phyloP scores from a whole-genome alignment of 2,113 vertebrate species.

The Ovibos moschatus region DNA sequence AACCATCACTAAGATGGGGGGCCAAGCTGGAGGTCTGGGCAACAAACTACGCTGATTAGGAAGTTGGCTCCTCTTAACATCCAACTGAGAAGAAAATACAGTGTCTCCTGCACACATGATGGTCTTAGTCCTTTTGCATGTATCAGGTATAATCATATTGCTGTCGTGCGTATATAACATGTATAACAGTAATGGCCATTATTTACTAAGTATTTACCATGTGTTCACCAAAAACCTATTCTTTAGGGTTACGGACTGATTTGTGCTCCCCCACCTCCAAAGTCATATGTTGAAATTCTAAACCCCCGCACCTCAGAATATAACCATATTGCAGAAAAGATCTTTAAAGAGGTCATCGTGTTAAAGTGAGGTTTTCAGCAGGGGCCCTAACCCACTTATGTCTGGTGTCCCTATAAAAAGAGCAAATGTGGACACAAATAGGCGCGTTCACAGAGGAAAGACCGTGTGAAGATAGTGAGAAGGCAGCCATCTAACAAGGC shows the following conservation, averaged over 20 bases:
- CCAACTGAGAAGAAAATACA: not conserved
- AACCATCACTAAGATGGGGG: not conserved
- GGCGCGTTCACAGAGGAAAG: not conserved
- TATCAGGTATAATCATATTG: not conserved
- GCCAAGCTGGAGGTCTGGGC: not conserved
- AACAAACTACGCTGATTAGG: not conserved
- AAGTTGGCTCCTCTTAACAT: not conserved
- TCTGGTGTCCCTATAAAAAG: not conserved
- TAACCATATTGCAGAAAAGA: not conserved
- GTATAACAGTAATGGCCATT: not conserved
- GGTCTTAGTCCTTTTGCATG: not conserved
- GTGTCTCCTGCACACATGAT: not conserved
- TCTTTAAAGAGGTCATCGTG: not conserved
- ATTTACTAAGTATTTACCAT: not conserved
- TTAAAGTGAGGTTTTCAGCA: not conserved
- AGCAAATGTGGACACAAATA: not conserved
- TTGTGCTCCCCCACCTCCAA: not conserved
- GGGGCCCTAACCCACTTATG: not conserved
- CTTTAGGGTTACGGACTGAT: not conserved
- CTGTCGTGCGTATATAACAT: not conserved
- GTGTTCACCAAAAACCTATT: not conserved
- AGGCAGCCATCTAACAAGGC: not conserved
- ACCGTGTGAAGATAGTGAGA: fast-evolving
- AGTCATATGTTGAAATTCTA: not conserved
- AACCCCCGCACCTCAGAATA: not conserved